These are phyloP conservation scores for Epirrhoe alternata DNA, from an alignment of 2,888 invertebrate genomes.

Conservation along the genomic window DNA sequence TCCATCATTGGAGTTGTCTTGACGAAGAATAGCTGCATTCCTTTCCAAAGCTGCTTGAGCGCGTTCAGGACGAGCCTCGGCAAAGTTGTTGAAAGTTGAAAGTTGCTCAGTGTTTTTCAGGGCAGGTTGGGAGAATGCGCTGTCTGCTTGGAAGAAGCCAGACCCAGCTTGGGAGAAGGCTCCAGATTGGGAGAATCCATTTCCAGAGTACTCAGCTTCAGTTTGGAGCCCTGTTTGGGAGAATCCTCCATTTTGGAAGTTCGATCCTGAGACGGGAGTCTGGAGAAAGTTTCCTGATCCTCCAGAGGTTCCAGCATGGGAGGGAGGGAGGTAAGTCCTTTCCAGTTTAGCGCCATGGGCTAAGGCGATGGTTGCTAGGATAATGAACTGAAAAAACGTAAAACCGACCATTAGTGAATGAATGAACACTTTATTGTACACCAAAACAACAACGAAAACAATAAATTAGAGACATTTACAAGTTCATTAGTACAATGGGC, in stretches of 20 bases:
- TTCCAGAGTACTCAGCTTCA: conserved; percentile 11
- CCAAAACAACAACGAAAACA: too few relatives aligned
- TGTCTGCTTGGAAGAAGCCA: conserved; percentile 9
- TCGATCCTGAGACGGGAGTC: conserved; percentile 52
- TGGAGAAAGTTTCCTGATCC: conserved; percentile 66
- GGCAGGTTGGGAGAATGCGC: conserved; percentile 9
- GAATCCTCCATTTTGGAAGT: conserved; percentile 38
- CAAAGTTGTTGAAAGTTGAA: conserved; percentile 34
- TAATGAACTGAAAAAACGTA: conserved; percentile 70
- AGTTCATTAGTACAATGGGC: too few relatives aligned
- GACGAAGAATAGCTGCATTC: conserved; percentile 73
- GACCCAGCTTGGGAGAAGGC: conserved; percentile 8
- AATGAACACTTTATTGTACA: too few relatives aligned
- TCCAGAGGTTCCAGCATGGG: conserved; percentile 59
- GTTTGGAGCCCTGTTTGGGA: conserved; percentile 4
- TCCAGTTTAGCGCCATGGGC: conserved; percentile 71
- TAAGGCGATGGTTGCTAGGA: conserved; percentile 62
- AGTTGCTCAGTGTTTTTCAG: conserved; percentile 35
- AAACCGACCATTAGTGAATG: too few relatives aligned
- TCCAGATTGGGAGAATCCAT: conserved; percentile 4
- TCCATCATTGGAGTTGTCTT: conserved; percentile 71
- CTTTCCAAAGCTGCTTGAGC: conserved; percentile 72
- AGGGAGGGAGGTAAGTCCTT: conserved; percentile 73
- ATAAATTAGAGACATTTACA: too few relatives aligned
- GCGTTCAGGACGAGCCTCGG: conserved; percentile 60